Evolutionary conservation across 2,888 invertebrate genomes (phyloP).

Genomic region (Subacronicta megacephala): DNA sequence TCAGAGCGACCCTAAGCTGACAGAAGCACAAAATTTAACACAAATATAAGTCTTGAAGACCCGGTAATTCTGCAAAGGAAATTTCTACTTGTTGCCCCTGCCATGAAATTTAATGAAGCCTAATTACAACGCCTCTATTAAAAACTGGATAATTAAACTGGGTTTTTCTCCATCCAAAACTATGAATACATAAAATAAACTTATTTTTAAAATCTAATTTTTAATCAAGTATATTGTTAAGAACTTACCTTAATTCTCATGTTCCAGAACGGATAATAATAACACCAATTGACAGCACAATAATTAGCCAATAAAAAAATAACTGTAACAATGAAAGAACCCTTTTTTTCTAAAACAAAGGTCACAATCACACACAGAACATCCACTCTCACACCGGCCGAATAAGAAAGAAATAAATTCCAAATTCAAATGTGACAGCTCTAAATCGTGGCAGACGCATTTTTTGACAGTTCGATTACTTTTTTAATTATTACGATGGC

Average conservation of each 20-base stretch:
- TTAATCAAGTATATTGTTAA: background rate
- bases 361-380: constrained; percentile 66
- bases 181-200: background rate
- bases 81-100: constrained; percentile 52
- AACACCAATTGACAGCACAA: constrained; percentile 47
- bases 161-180: background rate
- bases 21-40: constrained; percentile 18
- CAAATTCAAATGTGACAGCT: constrained; percentile 68
- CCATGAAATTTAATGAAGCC: constrained; percentile 16
- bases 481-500: constrained; percentile 61
- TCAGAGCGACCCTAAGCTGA: constrained; percentile 34
- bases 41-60: constrained; percentile 34
- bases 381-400: constrained; percentile 69
- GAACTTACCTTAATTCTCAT: constrained; percentile 49
- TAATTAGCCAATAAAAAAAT: constrained; percentile 28
- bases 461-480: constrained; percentile 58
- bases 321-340: constrained; percentile 31
- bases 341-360: constrained; percentile 57
- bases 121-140: constrained; percentile 1
- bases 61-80: constrained; percentile 24
- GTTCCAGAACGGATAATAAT: constrained; percentile 16
- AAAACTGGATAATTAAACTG: background rate
- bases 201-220: background rate
- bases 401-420: constrained; percentile 64
- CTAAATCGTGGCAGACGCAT: constrained; percentile 55